These are phyloP conservation scores for Yasuhikotakia modesta DNA, from an alignment of 2,797 vertebrate species.

Conservation along the genomic window DNA sequence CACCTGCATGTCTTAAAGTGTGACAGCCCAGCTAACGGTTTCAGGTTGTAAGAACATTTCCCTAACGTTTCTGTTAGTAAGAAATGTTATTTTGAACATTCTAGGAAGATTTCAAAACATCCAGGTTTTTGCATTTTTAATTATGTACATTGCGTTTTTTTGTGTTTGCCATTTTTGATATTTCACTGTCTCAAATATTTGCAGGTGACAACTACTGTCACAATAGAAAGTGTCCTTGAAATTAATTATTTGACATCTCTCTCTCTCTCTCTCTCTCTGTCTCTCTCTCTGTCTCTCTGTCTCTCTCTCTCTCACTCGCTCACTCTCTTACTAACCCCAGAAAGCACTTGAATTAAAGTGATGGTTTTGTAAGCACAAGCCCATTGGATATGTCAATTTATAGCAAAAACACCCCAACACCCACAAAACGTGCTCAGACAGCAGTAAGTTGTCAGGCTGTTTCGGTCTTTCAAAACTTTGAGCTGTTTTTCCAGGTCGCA, in stretches of 20 bases:
- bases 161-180: not conserved
- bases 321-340: not conserved
- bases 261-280: too few relatives aligned
- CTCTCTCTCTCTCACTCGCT: not conserved
- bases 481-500: conserved; percentile 70
- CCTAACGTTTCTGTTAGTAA: too few relatives aligned
- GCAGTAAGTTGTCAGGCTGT: conserved; percentile 58
- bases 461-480: conserved; percentile 63
- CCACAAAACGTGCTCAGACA: conserved; percentile 53
- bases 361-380: not conserved
- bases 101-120: too few relatives aligned
- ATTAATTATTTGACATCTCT: too few relatives aligned
- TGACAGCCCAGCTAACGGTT: too few relatives aligned
- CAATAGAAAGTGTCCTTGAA: not conserved
- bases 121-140: too few relatives aligned
- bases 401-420: conserved; percentile 66
- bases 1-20: too few relatives aligned
- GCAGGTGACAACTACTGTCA: not conserved
- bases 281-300: not conserved
- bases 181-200: not conserved
- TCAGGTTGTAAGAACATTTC: too few relatives aligned
- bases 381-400: conserved; percentile 61
- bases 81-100: too few relatives aligned
- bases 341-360: not conserved
- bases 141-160: too few relatives aligned